Evolutionary conservation across 2,888 invertebrate species (phyloP).

Genomic region (Synergus itoensis): DNA sequence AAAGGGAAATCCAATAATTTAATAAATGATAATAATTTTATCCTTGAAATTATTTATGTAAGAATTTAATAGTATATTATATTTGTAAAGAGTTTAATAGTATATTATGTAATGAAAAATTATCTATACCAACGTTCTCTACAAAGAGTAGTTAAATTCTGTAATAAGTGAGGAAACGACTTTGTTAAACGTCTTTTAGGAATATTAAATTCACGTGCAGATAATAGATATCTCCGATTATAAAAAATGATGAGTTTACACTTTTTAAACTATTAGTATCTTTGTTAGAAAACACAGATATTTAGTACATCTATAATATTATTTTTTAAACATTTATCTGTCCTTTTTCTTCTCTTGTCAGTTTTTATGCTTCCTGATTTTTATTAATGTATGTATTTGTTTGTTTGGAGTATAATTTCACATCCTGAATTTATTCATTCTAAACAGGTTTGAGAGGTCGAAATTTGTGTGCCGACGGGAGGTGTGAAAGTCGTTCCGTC

Average conservation of each 20-base stretch:
- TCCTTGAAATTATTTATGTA: background rate
- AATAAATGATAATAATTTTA: background rate
- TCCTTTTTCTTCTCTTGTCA: background rate
- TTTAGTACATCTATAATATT: background rate
- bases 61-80: background rate
- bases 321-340: background rate
- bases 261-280: background rate
- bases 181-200: background rate
- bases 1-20: background rate
- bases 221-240: background rate
- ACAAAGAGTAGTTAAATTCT: too few species aligned
- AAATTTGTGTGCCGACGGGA: constrained; percentile 69
- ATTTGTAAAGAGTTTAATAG: constrained; percentile 20
- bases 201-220: constrained; percentile 9
- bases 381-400: constrained; percentile 21
- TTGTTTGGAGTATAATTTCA: constrained; percentile 36
- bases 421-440: constrained; percentile 37
- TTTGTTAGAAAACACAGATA: background rate
- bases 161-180: too few species aligned
- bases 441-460: constrained; percentile 23
- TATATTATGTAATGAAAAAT: constrained; percentile 26
- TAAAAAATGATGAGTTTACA: background rate
- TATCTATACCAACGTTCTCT: background rate
- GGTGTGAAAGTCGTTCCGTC: constrained; percentile 68
- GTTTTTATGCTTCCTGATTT: constrained; percentile 27